A percentile compares a stretch with the other conserved stretches of the same genome.
phyloP scores from a whole-genome alignment of 2,888 invertebrate genomes.

The Cheilosia variabilis region DNA sequence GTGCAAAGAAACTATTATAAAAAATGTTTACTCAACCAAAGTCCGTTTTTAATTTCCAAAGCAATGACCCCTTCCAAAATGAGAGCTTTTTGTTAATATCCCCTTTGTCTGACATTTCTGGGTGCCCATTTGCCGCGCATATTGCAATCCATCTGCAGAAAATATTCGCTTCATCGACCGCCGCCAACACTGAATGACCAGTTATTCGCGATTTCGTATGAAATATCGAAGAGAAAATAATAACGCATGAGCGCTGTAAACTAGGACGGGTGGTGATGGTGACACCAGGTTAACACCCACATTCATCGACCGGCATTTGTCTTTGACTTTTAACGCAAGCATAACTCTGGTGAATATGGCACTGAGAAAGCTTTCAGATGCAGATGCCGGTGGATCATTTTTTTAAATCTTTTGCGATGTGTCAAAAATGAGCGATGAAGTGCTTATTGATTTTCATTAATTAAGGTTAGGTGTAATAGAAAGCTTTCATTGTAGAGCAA shows the following conservation, averaged over 20 bases:
- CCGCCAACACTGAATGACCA: constrained; percentile 6
- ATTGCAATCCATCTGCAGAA: constrained; percentile 24
- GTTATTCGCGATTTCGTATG: constrained; percentile 20
- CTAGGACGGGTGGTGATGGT: constrained; percentile 41
- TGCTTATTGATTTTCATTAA: constrained; percentile 15
- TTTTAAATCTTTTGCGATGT: neutral
- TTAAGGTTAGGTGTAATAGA: constrained; percentile 8
- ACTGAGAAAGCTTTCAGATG: constrained; percentile 36
- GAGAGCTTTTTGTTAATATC: too few relatives aligned
- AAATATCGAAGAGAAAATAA: constrained; percentile 59
- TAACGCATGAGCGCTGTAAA: constrained; percentile 62
- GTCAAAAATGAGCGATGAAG: neutral
- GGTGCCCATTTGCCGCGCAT: constrained; percentile 2
- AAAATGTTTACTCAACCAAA: too few relatives aligned
- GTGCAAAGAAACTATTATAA: too few relatives aligned
- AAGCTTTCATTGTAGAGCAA: constrained; percentile 10
- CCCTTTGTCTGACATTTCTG: too few relatives aligned
- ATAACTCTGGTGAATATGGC: neutral
- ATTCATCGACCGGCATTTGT: constrained; percentile 54
- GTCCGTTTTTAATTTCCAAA: too few relatives aligned
- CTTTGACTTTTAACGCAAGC: constrained; percentile 13
- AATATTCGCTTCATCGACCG: constrained; percentile 3
- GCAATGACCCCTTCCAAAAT: too few relatives aligned
- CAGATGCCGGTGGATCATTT: constrained; percentile 41
- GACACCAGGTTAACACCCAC: constrained; percentile 35